Evolutionary conservation across 2,113 vertebrate genomes (phyloP).

Genomic region (Archilochus colubris): DNA sequence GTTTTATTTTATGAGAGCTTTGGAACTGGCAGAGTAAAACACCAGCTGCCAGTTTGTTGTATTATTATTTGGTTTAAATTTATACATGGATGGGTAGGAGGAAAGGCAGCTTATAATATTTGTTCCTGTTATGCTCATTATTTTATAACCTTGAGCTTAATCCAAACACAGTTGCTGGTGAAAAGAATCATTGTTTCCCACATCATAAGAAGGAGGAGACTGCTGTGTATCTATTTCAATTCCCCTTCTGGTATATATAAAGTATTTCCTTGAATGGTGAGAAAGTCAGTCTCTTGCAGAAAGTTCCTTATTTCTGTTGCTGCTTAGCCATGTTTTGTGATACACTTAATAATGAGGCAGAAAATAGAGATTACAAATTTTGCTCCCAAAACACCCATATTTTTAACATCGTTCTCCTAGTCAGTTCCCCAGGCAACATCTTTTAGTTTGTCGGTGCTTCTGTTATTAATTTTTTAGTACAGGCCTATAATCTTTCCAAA

Average conservation of each 20-base stretch:
- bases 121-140: constrained; percentile 50
- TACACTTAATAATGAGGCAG: neutral
- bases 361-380: neutral
- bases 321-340: neutral
- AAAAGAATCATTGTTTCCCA: neutral
- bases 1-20: constrained; percentile 51
- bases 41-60: constrained; percentile 69
- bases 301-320: neutral
- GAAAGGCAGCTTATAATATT: constrained; percentile 60
- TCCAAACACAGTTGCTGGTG: constrained; percentile 47
- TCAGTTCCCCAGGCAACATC: neutral
- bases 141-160: constrained; percentile 54
- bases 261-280: neutral
- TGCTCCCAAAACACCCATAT: neutral
- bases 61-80: constrained; percentile 73
- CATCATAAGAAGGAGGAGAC: neutral
- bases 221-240: neutral
- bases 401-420: neutral
- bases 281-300: neutral
- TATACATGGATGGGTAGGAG: constrained; percentile 59
- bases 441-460: neutral
- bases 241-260: neutral
- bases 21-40: constrained; percentile 49
- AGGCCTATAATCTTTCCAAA: neutral
- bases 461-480: neutral